Evolutionary conservation across 2,888 invertebrate species (phyloP).

Genomic region (Disparrhopalites patrizii): DNA sequence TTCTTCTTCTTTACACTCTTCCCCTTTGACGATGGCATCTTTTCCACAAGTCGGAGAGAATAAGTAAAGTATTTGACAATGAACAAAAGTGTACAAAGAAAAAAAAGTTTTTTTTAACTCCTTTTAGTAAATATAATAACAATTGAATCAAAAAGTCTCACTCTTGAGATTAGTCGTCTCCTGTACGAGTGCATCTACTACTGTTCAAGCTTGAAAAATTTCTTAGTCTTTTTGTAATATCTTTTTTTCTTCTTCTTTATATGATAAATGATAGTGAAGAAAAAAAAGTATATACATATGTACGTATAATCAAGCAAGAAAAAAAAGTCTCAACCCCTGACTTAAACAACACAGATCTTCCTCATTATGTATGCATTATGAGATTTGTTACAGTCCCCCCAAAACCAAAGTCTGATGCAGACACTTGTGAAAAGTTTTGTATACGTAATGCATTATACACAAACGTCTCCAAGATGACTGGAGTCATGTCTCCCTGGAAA

Average conservation of each 20-base stretch:
- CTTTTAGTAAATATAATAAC: slow-evolving; percentile 23
- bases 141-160: slow-evolving; percentile 25
- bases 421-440: neutral
- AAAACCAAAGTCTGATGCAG: neutral
- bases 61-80: slow-evolving; percentile 14
- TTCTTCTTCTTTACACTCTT: no score
- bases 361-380: no score
- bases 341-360: no score
- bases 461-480: slow-evolving; percentile 16
- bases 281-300: neutral
- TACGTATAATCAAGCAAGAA: neutral
- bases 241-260: neutral
- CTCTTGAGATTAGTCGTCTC: neutral
- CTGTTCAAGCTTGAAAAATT: slow-evolving; percentile 18
- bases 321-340: no score
- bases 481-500: slow-evolving; percentile 9
- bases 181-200: no score
- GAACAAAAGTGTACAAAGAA: slow-evolving; percentile 13
- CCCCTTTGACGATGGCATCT: no score
- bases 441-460: neutral
- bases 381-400: no score
- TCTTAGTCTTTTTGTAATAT: slow-evolving; percentile 15
- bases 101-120: no score
- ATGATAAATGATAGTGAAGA: neutral
- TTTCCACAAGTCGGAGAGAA: slow-evolving; percentile 13